These are phyloP conservation scores for Aphelocoma coerulescens DNA, from an alignment of 2,113 vertebrate genomes.

Conservation along the genomic window DNA sequence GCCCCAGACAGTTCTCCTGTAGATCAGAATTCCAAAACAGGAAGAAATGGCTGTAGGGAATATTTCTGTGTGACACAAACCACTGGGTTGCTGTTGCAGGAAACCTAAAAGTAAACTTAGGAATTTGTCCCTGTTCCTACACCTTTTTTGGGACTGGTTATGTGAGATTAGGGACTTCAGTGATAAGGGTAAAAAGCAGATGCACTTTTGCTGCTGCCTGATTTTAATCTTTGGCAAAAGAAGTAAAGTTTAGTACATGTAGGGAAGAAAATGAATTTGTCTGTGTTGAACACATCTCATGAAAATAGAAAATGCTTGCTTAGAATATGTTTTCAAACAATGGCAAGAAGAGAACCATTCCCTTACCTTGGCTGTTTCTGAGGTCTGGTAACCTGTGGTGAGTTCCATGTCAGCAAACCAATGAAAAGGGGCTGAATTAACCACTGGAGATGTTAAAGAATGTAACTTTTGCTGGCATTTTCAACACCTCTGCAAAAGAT, in stretches of 20 bases:
- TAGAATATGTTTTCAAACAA: not conserved
- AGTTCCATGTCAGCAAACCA: not conserved
- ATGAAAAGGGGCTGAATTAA: not conserved
- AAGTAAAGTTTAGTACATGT: not conserved
- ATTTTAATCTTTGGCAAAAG: not conserved
- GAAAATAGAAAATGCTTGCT: not conserved
- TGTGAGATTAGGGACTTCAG: not conserved
- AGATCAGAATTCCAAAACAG: not conserved
- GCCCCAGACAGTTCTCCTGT: not conserved
- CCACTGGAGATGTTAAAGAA: not conserved
- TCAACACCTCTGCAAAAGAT: not conserved
- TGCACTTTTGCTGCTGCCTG: not conserved
- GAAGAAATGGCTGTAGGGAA: not conserved
- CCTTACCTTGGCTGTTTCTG: not conserved
- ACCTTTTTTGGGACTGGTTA: not conserved
- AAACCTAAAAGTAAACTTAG: not conserved
- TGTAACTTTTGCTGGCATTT: not conserved
- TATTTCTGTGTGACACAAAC: not conserved
- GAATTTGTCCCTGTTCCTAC: not conserved
- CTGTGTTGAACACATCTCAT: not conserved
- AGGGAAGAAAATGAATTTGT: not conserved
- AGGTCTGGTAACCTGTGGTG: not conserved
- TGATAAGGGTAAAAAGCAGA: not conserved
- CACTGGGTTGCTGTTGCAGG: not conserved
- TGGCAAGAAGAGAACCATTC: not conserved